phyloP scores from a whole-genome alignment of 2,113 vertebrate genomes.

The Vireo altiloquus region DNA sequence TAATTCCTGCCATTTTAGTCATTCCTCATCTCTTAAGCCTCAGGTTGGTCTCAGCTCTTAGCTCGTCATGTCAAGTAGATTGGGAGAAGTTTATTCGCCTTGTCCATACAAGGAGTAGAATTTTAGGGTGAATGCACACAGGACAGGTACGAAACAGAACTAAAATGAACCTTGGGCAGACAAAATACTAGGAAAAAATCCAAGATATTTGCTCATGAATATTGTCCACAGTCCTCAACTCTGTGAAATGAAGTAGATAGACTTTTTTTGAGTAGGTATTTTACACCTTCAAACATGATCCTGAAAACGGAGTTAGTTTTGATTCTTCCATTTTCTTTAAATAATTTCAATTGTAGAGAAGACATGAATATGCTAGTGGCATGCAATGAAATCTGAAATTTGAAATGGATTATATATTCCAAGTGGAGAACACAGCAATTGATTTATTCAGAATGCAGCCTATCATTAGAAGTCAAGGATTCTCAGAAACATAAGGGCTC shows the following conservation, averaged over 20 bases:
- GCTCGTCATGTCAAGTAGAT: background rate
- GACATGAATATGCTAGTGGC: background rate
- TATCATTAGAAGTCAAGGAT: constrained; percentile 31
- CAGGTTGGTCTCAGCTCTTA: background rate
- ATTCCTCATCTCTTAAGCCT: background rate
- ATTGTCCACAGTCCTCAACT: background rate
- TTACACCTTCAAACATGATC: background rate
- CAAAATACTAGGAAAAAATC: background rate
- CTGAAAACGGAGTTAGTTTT: background rate
- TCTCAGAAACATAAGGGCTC: background rate
- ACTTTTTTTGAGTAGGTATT: background rate
- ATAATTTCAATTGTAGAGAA: background rate
- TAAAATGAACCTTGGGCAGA: background rate
- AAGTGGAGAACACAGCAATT: background rate
- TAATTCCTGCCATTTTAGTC: background rate
- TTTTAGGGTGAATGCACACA: background rate
- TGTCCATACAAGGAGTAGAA: background rate
- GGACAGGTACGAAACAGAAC: background rate
- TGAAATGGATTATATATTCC: background rate
- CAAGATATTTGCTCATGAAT: background rate
- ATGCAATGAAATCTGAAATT: background rate
- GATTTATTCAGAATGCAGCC: constrained; percentile 22
- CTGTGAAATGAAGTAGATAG: background rate
- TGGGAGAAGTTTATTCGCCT: background rate
- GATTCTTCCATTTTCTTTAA: background rate